These are phyloP conservation scores for Percopsis omiscomaycus DNA, from an alignment of 2,797 vertebrate genomes.

Conservation along the genomic window DNA sequence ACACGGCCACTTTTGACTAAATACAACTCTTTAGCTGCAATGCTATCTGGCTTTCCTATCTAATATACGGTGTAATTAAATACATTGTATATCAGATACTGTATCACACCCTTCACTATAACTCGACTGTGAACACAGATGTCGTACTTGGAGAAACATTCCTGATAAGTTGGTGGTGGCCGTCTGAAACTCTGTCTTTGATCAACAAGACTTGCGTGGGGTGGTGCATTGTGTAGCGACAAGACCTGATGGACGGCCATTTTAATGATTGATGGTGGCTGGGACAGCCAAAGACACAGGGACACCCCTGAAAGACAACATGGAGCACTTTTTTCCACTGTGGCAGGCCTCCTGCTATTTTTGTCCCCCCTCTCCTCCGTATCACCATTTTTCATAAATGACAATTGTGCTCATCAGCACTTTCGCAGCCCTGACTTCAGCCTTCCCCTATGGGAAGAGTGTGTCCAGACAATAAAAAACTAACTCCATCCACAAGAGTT, in stretches of 20 bases:
- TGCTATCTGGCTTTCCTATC: not conserved
- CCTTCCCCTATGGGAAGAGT: conserved; percentile 32
- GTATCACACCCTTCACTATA: not conserved
- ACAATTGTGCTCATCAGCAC: conserved; percentile 63
- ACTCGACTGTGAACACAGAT: conserved; percentile 10
- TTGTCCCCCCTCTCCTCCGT: conserved; percentile 49
- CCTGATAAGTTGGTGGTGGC: conserved; percentile 29
- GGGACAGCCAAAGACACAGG: conserved; percentile 49
- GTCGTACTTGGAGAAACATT: conserved; percentile 5
- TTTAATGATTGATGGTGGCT: conserved; percentile 73
- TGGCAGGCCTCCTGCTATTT: conserved; percentile 63
- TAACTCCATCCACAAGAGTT: conserved; percentile 27
- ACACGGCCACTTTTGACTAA: not conserved
- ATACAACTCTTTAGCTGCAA: not conserved
- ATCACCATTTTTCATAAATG: conserved; percentile 73
- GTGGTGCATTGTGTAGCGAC: conserved; percentile 72
- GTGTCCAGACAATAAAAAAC: conserved; percentile 40
- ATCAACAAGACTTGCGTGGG: conserved; percentile 47
- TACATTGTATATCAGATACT: not conserved
- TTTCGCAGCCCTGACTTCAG: conserved; percentile 55
- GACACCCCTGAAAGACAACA: conserved; percentile 65
- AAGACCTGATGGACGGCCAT: conserved; percentile 71
- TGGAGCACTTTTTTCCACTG: conserved; percentile 51
- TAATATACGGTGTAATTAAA: no score
- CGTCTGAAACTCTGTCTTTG: conserved; percentile 50